Base-by-base conservation (phyloP, 2,113 vertebrate genomes). In the Chauna torquata region DNA sequence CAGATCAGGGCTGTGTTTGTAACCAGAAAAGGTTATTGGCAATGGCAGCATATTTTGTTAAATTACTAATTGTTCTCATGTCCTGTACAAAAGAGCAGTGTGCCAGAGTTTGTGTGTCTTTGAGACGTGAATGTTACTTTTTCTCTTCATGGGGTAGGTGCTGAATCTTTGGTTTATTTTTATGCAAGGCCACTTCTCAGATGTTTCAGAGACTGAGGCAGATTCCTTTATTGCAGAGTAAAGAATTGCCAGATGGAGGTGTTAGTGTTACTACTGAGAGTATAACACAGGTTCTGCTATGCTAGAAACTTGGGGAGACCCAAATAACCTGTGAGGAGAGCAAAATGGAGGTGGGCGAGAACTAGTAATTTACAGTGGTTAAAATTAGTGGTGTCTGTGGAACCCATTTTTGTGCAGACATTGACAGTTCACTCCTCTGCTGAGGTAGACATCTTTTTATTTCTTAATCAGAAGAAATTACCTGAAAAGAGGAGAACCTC, bases 131-230 rank as follows among this genome's bases (percentile, higher is more conserved):
- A 34, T 57, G 55, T 70, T 92, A 66, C 50, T 91, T 87, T 83
- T 69, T 90, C 50, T 94, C 84, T 57, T 45, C 57, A 52, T 1
- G 1, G 15, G 4, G 5, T 58, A 22, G 11, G 34, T 12, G 34
- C 24, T 65, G 79, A 95, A 88, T 62, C 92, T 96, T 94, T 88
- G 86, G 59, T 91, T 95, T 94, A 69, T 84, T 90, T 97, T 97
- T 94, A 87, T 45, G 83, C 65, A 75, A 91, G 76, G 44, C 24
- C 16, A 96, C 36, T 91, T 97, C 95, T 95, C 96, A 79, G 45
- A 19, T 47, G 5, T 83, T 83, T 54, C 34, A 17, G 27, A 32
- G 45, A 34, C 57, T 14, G 42, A 38, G 24, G 50, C 28, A 40
- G 13, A 38, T 36, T 71, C 25, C 47, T n/a, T 74, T 32, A 32